Evolutionary conservation across 2,888 invertebrate species (phyloP).

Genomic region (Eristalinus sepulchralis): DNA sequence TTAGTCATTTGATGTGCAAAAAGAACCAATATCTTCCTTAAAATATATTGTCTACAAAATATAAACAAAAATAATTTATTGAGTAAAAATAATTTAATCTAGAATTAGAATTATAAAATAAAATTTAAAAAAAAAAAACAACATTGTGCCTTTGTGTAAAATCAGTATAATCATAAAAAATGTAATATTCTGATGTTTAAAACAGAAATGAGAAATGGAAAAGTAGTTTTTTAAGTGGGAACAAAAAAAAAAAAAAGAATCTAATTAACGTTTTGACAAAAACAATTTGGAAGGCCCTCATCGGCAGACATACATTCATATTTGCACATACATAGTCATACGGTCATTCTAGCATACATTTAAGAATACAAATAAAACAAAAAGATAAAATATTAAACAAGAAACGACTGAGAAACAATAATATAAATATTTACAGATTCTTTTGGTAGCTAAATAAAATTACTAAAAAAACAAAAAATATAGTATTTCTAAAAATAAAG

Average conservation of each 20-base stretch:
- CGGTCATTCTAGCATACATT: not conserved
- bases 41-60: conserved; percentile 19
- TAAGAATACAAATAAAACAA: not conserved
- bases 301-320: not conserved
- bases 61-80: conserved; percentile 39
- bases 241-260: not conserved
- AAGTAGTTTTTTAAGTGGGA: not conserved
- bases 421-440: conserved; percentile 56
- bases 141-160: conserved; percentile 65
- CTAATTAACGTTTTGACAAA: not conserved
- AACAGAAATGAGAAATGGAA: not conserved
- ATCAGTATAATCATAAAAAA: conserved; percentile 60
- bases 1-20: conserved; percentile 24
- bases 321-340: not conserved
- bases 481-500: conserved; percentile 11
- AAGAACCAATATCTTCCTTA: conserved; percentile 42
- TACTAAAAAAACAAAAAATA: conserved; percentile 9
- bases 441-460: conserved; percentile 53
- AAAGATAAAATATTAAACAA: conserved; percentile 6
- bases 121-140: conserved; percentile 16
- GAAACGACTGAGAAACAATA: conserved; percentile 65
- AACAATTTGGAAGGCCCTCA: not conserved
- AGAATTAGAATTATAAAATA: conserved; percentile 3
- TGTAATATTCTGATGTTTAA: not conserved
- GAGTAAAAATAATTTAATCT: conserved; percentile 31